Evolutionary conservation across 2,888 invertebrate species (phyloP).

Genomic region (Platycheirus albimanus): DNA sequence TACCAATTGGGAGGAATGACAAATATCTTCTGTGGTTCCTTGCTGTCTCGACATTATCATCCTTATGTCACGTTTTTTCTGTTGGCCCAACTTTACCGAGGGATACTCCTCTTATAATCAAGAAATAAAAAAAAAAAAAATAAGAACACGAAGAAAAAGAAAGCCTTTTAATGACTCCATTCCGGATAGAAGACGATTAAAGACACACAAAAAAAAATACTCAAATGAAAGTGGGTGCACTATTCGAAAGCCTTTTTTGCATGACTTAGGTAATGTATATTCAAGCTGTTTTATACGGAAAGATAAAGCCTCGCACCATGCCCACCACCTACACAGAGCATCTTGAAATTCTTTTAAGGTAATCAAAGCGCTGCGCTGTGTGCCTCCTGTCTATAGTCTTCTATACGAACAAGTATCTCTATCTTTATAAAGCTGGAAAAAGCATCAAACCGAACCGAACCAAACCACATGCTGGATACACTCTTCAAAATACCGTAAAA

Average conservation of each 20-base stretch:
- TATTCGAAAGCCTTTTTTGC: slow-evolving; percentile 30
- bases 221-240: slow-evolving; percentile 46
- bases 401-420: no score
- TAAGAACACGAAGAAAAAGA: no score
- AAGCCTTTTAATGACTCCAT: slow-evolving; percentile 51
- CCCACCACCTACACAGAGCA: slow-evolving; percentile 54
- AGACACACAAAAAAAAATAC: slow-evolving; percentile 7
- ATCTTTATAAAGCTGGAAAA: background rate
- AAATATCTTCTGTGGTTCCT: slow-evolving; percentile 37
- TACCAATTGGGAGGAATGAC: slow-evolving; percentile 8
- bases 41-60: slow-evolving; percentile 48
- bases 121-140: no score
- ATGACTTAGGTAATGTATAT: slow-evolving; percentile 10
- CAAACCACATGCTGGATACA: slow-evolving; percentile 19
- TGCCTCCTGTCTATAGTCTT: no score
- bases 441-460: slow-evolving; percentile 3
- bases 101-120: slow-evolving; percentile 15
- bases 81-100: slow-evolving; percentile 12
- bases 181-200: slow-evolving; percentile 45
- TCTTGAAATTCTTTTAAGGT: slow-evolving; percentile 60
- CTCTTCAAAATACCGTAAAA: slow-evolving; percentile 41
- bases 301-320: slow-evolving; percentile 40
- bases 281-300: slow-evolving; percentile 59
- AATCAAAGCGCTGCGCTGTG: slow-evolving; percentile 44
- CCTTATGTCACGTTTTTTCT: slow-evolving; percentile 33